A percentile compares a stretch with the other conserved stretches of the same genome.
Conservation (phyloP, 1,140 invertebrate genomes). For the Philopotamus ludificatus region DNA sequence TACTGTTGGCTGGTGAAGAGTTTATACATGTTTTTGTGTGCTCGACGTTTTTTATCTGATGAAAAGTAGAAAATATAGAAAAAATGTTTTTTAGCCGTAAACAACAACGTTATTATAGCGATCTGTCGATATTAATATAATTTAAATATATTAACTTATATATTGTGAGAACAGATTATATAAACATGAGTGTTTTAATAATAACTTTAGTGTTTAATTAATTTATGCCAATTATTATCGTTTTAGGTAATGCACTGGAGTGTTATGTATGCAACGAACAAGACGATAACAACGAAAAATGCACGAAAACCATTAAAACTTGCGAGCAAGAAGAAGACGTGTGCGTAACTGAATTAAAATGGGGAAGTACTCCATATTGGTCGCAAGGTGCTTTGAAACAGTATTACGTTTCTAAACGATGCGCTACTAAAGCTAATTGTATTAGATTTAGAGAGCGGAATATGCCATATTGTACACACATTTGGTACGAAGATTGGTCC, state of each 20-base stretch:
- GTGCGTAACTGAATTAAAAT: conserved; percentile 85
- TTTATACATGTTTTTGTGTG: too few species aligned
- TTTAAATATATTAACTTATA: too few species aligned
- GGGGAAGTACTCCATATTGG: conserved; percentile 95
- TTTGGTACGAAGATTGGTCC: conserved; percentile 98
- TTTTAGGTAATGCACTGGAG: conserved; percentile 70
- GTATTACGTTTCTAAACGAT: conserved; percentile 90
- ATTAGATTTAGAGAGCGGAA: conserved; percentile 64
- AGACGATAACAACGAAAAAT: conserved; percentile 91
- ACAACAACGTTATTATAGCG: too few species aligned
- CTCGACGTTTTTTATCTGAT: too few species aligned
- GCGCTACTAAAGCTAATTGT: conserved; percentile 80
- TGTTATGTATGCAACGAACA: conserved; percentile 94
- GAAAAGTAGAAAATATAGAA: too few species aligned
- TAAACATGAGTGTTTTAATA: too few species aligned
- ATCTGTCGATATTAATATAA: too few species aligned
- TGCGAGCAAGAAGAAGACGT: conserved; percentile 85
- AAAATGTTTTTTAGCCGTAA: too few species aligned
- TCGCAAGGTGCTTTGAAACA: conserved; percentile 89
- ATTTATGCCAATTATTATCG: too few species aligned
- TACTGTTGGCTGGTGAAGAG: too few species aligned
- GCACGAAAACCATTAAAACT: conserved; percentile 85
- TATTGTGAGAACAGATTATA: too few species aligned
- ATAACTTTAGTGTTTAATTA: too few species aligned
- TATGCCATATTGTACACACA: conserved; percentile 83